A percentile compares a stretch with the other conserved stretches of the same genome.
Conservation (phyloP, 2,797 vertebrate species). For the Uromys caudimaculatus region DNA sequence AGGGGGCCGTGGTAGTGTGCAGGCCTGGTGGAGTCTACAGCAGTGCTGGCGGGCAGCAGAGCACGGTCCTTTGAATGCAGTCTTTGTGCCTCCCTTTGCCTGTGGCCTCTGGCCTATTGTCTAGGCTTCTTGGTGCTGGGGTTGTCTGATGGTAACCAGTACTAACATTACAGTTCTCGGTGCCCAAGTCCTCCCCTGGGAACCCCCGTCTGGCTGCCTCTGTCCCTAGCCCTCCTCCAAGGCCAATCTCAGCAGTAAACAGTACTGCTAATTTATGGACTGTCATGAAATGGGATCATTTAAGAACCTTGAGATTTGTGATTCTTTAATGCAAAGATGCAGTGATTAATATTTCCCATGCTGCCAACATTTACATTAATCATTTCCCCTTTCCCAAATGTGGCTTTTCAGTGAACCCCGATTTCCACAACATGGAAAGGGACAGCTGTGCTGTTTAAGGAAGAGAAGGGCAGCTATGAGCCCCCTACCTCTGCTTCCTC, state of each 20-base stretch:
- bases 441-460: background rate
- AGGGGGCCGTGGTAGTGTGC: slow-evolving; percentile 49
- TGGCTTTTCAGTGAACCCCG: background rate
- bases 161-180: slow-evolving; percentile 72
- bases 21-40: slow-evolving; percentile 56
- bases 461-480: background rate
- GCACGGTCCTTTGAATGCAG: slow-evolving; percentile 66
- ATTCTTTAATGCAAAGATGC: background rate
- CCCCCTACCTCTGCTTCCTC: background rate
- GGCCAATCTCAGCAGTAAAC: slow-evolving; percentile 63
- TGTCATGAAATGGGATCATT: background rate
- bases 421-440: background rate
- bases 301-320: slow-evolving; percentile 22
- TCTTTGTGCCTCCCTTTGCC: slow-evolving; percentile 74
- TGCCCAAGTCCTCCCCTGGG: slow-evolving; percentile 57
- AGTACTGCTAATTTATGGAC: slow-evolving; percentile 55
- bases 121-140: slow-evolving; percentile 68
- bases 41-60: slow-evolving; percentile 6
- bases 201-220: slow-evolving; percentile 68
- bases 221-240: slow-evolving; percentile 59
- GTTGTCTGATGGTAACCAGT: slow-evolving; percentile 79
- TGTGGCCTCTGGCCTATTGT: slow-evolving; percentile 80
- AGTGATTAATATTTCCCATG: background rate
- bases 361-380: background rate
- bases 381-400: background rate